phyloP scores from a whole-genome alignment of 2,797 vertebrate genomes.

The Chrysocyon brachyurus region DNA sequence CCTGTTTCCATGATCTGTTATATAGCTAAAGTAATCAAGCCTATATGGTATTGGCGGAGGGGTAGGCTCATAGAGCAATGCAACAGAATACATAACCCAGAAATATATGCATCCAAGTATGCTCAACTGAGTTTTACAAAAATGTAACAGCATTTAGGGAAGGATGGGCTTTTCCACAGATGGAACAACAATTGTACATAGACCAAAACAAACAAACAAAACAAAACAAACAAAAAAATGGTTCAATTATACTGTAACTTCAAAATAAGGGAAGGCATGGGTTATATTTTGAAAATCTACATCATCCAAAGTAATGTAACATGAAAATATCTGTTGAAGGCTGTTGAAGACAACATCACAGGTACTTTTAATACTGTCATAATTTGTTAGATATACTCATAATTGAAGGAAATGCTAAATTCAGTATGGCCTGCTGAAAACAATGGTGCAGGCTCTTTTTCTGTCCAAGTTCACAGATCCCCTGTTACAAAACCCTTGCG shows the following conservation, averaged over 20 bases:
- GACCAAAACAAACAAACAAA: neutral
- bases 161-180: neutral
- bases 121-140: neutral
- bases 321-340: neutral
- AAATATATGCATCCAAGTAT: neutral
- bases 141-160: neutral
- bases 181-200: neutral
- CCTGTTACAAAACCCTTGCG: neutral
- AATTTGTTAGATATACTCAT: neutral
- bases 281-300: neutral
- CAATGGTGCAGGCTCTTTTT: neutral
- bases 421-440: constrained; percentile 4
- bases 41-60: neutral
- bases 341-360: neutral
- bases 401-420: neutral
- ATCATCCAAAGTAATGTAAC: neutral
- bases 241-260: neutral
- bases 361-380: neutral
- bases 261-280: neutral
- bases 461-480: neutral
- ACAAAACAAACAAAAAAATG: neutral
- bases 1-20: neutral
- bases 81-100: neutral
- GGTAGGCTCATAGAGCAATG: neutral
- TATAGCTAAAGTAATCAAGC: neutral